Percentiles rank a stretch among this genome's conserved stretches.
These are phyloP conservation scores for Neodon shergylaensis DNA, from an alignment of 2,113 vertebrate genomes.

Conservation along the genomic window DNA sequence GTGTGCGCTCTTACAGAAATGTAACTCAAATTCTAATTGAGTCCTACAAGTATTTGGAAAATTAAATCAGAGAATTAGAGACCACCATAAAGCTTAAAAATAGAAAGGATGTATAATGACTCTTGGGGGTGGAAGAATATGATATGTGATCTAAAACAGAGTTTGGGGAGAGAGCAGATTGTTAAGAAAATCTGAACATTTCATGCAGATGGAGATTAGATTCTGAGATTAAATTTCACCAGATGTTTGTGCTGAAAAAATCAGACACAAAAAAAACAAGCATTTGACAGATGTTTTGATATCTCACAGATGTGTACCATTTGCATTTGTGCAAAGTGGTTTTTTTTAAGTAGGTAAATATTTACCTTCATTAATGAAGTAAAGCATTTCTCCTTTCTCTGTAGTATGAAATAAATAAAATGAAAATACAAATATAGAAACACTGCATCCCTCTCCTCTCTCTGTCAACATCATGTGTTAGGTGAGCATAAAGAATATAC, in stretches of 20 bases:
- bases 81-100: not conserved
- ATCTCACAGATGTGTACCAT: not conserved
- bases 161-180: fast-evolving
- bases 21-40: not conserved
- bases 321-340: not conserved
- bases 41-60: not conserved
- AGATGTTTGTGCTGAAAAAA: not conserved
- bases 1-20: not conserved
- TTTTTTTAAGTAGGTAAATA: not conserved
- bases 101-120: not conserved
- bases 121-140: not conserved
- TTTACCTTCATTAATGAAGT: not conserved
- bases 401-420: not conserved
- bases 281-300: not conserved
- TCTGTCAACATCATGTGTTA: too few species aligned
- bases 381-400: not conserved
- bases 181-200: not conserved
- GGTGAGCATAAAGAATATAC: not conserved
- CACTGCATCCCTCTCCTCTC: not conserved
- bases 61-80: not conserved
- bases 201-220: not conserved
- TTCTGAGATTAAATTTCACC: not conserved
- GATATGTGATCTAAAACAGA: not conserved
- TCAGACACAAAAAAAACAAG: not conserved
- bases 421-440: not conserved